phyloP scores from a whole-genome alignment of 2,888 invertebrate species.

The Eristalis intricaria region DNA sequence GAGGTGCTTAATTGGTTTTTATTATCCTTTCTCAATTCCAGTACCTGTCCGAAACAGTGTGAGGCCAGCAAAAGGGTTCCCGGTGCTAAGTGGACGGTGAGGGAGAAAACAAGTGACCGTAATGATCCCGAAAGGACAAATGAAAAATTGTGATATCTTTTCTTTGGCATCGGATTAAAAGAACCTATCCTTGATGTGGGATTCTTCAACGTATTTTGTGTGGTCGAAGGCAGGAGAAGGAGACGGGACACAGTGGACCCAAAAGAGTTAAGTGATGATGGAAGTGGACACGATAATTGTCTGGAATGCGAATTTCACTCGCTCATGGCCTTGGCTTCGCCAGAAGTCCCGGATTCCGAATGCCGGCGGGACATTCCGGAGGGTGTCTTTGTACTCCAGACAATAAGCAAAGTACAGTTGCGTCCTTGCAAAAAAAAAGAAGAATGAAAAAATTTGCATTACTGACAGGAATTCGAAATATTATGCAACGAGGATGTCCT shows the following conservation, averaged over 20 bases:
- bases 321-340: not conserved
- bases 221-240: not conserved
- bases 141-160: conserved; percentile 31
- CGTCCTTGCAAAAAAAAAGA: not conserved
- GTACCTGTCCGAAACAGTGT: conserved; percentile 47
- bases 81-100: not conserved
- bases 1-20: conserved; percentile 55
- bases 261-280: not conserved
- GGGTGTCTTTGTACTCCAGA: not conserved
- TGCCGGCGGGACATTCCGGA: not conserved
- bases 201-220: conserved; percentile 19
- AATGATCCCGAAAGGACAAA: conserved; percentile 40
- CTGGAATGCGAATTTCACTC: not conserved
- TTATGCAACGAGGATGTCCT: conserved; percentile 35
- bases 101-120: conserved; percentile 6
- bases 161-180: conserved; percentile 42
- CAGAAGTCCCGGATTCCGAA: not conserved
- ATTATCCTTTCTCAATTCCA: conserved; percentile 46
- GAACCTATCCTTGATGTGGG: conserved; percentile 1
- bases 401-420: not conserved
- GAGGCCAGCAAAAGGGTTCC: conserved; percentile 19
- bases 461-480: not conserved
- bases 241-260: not conserved
- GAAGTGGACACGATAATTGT: not conserved
- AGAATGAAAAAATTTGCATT: not conserved